Conservation (phyloP, 2,113 vertebrate species). For the Nematolebias whitei region DNA sequence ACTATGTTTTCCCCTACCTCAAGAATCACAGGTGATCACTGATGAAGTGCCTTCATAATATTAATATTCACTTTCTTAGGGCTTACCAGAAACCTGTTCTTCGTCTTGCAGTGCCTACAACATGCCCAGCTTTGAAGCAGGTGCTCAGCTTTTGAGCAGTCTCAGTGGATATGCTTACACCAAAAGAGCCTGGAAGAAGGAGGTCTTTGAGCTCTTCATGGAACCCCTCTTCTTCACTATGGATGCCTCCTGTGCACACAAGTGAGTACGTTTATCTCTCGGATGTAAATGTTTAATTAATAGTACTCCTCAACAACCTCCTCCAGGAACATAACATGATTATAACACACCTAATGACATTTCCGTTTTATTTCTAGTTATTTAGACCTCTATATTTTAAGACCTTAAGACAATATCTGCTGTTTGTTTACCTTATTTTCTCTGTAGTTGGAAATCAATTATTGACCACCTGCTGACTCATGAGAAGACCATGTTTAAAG, state of each 20-base stretch:
- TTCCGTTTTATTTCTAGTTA: no score
- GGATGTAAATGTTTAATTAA: neutral
- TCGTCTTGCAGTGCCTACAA: slow-evolving; percentile 88
- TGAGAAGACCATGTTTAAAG: slow-evolving; percentile 99
- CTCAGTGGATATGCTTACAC: slow-evolving; percentile 98
- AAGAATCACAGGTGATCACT: slow-evolving; percentile 90
- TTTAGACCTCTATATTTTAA: no score
- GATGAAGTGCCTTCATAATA: neutral
- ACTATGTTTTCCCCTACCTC: slow-evolving; percentile 94
- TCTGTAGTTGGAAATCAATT: slow-evolving; percentile 91
- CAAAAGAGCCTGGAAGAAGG: slow-evolving; percentile 95
- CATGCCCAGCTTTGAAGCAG: slow-evolving; percentile 91
- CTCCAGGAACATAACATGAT: no score
- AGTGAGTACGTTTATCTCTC: slow-evolving; percentile 74
- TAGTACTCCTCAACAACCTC: no score
- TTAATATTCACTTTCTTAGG: neutral
- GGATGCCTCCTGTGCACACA: slow-evolving; percentile 86
- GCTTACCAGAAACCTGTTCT: neutral
- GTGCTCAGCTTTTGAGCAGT: slow-evolving; percentile 90
- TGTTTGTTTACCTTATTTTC: slow-evolving; percentile 4
- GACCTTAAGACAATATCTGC: neutral
- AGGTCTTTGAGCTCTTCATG: slow-evolving; percentile 93
- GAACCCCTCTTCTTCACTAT: slow-evolving; percentile 97
- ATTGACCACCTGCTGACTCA: slow-evolving; percentile 96
- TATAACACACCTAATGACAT: no score